phyloP scores from a whole-genome alignment of 2,888 invertebrate genomes.

The Harpagoxenus sublaevis region DNA sequence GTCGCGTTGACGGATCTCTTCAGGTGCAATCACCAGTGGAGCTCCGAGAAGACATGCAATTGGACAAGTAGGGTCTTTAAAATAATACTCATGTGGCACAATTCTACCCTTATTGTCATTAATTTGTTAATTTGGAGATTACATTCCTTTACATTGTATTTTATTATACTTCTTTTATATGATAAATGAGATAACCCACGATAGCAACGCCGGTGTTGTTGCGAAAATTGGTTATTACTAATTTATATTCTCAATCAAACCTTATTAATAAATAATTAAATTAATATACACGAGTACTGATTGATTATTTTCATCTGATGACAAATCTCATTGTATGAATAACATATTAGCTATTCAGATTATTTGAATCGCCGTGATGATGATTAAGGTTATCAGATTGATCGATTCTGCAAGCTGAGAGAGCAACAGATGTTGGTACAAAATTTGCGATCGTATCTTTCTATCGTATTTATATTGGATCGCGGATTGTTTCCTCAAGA shows the following conservation, averaged over 20 bases:
- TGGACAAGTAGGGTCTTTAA: conserved; percentile 29
- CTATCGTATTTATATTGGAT: conserved; percentile 24
- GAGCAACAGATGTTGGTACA: neutral
- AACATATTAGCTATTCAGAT: neutral
- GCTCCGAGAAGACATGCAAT: neutral
- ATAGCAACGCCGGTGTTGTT: neutral
- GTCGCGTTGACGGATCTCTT: neutral
- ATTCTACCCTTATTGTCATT: neutral
- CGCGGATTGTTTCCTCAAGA: conserved; percentile 10
- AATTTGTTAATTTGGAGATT: neutral
- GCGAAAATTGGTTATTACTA: neutral
- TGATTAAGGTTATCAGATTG: neutral
- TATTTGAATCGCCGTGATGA: neutral
- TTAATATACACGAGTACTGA: neutral
- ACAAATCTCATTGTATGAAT: neutral
- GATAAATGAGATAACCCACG: neutral
- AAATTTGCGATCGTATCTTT: neutral
- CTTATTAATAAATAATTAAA: conserved; percentile 16
- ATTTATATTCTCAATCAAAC: neutral
- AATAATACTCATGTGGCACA: neutral
- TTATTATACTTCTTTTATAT: neutral
- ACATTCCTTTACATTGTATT: neutral
- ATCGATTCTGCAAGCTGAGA: neutral
- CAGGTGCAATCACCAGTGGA: conserved; percentile 13
- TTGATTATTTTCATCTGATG: neutral